Conservation (phyloP, 2,888 invertebrate species). For the Andricus quercusramuli region DNA sequence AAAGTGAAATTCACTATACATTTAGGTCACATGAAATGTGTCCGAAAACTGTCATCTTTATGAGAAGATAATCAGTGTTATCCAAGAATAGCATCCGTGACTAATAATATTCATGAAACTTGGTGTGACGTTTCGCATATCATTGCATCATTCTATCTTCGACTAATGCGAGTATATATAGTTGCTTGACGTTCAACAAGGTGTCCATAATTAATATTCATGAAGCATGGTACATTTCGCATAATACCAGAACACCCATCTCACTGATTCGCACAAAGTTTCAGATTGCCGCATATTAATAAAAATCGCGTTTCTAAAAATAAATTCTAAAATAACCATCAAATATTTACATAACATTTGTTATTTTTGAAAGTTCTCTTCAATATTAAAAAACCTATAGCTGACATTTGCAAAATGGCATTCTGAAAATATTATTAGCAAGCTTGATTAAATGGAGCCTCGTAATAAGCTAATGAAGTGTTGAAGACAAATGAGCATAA, state of each 20-base stretch:
- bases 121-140: conserved; percentile 14
- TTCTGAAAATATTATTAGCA: conserved; percentile 6
- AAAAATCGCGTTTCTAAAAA: not conserved
- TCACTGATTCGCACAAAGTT: conserved; percentile 4
- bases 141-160: conserved; percentile 2
- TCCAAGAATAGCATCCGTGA: conserved; percentile 11
- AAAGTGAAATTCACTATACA: not conserved
- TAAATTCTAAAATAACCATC: not conserved
- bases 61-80: not conserved
- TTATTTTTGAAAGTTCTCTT: too few species aligned
- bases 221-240: conserved; percentile 9
- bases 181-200: conserved; percentile 30
- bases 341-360: too few species aligned
- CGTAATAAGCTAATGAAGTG: conserved; percentile 16
- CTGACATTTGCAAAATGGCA: not conserved
- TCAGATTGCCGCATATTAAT: not conserved
- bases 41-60: not conserved
- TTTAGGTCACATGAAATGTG: not conserved
- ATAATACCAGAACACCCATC: not conserved
- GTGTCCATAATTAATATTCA: conserved; percentile 32
- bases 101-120: conserved; percentile 34
- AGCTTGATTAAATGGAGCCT: conserved; percentile 17
- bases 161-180: not conserved
- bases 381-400: too few species aligned
- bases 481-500: conserved; percentile 7